Conservation (phyloP, 2,113 vertebrate species). For the Rhynchopsitta pachyrhyncha region DNA sequence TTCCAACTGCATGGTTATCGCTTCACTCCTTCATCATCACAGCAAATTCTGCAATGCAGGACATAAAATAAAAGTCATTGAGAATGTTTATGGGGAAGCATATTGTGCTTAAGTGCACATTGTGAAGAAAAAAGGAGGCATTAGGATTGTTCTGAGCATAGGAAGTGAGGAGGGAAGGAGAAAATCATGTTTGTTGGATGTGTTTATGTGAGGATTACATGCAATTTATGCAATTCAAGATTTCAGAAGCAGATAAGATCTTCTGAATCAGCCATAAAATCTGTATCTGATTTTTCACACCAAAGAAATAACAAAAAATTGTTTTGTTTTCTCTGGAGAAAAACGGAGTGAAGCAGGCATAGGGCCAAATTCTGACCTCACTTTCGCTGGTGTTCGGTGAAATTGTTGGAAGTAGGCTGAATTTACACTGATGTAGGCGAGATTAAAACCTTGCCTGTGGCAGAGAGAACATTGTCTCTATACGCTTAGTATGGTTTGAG, state of each 20-base stretch:
- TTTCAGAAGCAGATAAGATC: slow-evolving; percentile 54
- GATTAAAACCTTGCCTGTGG: slow-evolving; percentile 36
- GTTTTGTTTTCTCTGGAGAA: slow-evolving; percentile 58
- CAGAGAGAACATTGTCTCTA: not conserved
- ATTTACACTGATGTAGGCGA: slow-evolving; percentile 58
- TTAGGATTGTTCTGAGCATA: slow-evolving; percentile 68
- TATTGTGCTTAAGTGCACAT: slow-evolving; percentile 64
- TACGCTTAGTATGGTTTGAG: not conserved
- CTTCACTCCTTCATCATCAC: slow-evolving; percentile 55
- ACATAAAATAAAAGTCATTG: slow-evolving; percentile 66
- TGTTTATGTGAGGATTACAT: slow-evolving; percentile 57
- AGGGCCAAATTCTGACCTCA: slow-evolving; percentile 59
- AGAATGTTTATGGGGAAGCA: slow-evolving; percentile 67
- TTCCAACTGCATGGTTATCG: slow-evolving; percentile 36
- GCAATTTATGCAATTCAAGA: slow-evolving; percentile 37
- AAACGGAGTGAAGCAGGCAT: slow-evolving; percentile 18
- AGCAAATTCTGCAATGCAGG: slow-evolving; percentile 53
- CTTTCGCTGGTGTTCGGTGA: slow-evolving; percentile 12
- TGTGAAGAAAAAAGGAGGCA: slow-evolving; percentile 57
- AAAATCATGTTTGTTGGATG: slow-evolving; percentile 55
- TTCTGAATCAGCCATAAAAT: slow-evolving; percentile 54
- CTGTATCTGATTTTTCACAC: slow-evolving; percentile 54
- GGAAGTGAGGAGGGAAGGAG: not conserved
- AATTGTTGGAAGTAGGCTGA: slow-evolving; percentile 38
- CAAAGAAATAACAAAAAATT: slow-evolving; percentile 46